These are phyloP conservation scores for Troides aeacus DNA, from an alignment of 2,888 invertebrate genomes.

Conservation along the genomic window DNA sequence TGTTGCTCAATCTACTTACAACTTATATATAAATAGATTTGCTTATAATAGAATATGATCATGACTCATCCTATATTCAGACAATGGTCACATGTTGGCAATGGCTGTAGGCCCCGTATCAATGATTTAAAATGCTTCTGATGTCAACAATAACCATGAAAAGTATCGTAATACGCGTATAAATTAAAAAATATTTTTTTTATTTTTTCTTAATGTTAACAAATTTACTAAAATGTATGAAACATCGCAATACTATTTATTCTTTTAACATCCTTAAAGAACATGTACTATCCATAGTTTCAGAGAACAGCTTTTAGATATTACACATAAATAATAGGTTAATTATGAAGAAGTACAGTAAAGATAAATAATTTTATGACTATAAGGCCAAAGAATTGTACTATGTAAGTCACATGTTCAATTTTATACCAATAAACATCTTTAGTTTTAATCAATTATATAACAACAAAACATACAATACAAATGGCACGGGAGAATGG, in stretches of 20 bases:
- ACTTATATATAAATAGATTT: slow-evolving; percentile 21
- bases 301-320: no score
- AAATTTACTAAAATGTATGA: background rate
- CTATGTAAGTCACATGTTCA: slow-evolving; percentile 51
- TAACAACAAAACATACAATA: slow-evolving; percentile 41
- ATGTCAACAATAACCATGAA: background rate
- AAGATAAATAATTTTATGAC: slow-evolving; percentile 50
- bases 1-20: background rate
- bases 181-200: background rate
- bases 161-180: no score
- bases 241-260: background rate
- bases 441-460: slow-evolving; percentile 1
- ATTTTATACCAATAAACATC: background rate
- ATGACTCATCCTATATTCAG: slow-evolving; percentile 57
- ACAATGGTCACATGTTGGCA: slow-evolving; percentile 65
- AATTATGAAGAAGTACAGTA: background rate
- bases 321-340: background rate
- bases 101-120: slow-evolving; percentile 42
- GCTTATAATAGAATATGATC: slow-evolving; percentile 43
- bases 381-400: slow-evolving; percentile 72
- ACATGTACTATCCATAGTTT: background rate
- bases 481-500: slow-evolving; percentile 62
- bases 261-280: background rate
- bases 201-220: background rate
- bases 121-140: background rate